These are phyloP conservation scores for Chaetogeoica ovagalla DNA, from an alignment of 2,888 invertebrate species.

Conservation along the genomic window DNA sequence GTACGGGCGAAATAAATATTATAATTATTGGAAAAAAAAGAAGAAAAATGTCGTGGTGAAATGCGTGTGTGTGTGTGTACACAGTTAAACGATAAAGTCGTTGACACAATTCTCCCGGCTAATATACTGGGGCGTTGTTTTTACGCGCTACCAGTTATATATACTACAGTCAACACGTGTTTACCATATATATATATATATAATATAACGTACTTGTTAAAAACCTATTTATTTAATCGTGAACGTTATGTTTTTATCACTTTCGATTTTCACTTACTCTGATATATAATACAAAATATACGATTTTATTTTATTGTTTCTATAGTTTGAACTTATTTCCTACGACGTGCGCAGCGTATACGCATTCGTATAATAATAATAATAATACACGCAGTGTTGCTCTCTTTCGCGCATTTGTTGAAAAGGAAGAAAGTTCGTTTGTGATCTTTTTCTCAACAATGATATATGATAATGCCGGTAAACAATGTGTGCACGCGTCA, in stretches of 20 bases:
- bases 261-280: conserved; percentile 45
- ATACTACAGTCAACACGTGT: neutral
- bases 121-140: conserved; percentile 22
- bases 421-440: conserved; percentile 33
- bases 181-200: too few relatives aligned
- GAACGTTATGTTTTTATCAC: conserved; percentile 6
- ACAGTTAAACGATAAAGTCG: conserved; percentile 23
- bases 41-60: neutral
- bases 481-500: conserved; percentile 48
- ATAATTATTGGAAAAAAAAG: neutral
- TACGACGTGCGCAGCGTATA: too few relatives aligned
- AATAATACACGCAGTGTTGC: neutral
- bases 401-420: conserved; percentile 22
- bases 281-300: conserved; percentile 11
- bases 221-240: conserved; percentile 22
- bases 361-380: too few relatives aligned
- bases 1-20: neutral
- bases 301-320: conserved; percentile 22
- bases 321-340: conserved; percentile 27
- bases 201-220: conserved; percentile 1
- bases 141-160: neutral
- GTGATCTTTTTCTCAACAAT: conserved; percentile 31
- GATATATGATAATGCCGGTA: conserved; percentile 42
- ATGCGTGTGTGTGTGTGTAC: too few relatives aligned
- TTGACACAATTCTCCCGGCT: conserved; percentile 20